Conservation (phyloP, 2,113 vertebrate genomes). For the Pristiophorus japonicus region DNA sequence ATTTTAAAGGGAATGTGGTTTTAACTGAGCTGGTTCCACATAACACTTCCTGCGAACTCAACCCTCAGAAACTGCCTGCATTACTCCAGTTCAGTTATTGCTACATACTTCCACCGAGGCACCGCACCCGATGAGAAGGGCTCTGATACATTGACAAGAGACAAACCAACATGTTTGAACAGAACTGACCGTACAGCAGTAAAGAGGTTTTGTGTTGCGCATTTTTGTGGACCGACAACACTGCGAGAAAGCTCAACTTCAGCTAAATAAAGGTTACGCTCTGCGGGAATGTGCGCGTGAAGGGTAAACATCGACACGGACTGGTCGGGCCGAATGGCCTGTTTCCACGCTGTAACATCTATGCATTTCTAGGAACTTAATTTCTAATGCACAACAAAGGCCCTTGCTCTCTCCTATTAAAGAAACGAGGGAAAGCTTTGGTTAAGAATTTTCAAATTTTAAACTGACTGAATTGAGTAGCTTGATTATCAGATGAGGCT, state of each 20-base stretch:
- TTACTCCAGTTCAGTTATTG: not conserved
- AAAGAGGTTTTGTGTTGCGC: not conserved
- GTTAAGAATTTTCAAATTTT: not conserved
- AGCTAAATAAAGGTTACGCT: not conserved
- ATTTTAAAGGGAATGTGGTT: conserved; percentile 22
- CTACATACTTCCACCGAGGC: not conserved
- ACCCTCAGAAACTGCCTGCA: not conserved
- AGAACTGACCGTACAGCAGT: not conserved
- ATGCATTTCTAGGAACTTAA: not conserved
- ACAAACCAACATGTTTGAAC: not conserved
- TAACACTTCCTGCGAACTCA: not conserved
- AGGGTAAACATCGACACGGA: not conserved
- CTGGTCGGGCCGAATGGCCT: not conserved
- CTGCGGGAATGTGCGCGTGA: not conserved
- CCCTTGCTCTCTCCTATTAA: not conserved
- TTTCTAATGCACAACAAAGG: not conserved
- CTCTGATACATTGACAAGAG: not conserved
- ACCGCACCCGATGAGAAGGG: not conserved
- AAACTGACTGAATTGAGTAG: not conserved
- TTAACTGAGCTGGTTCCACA: no score
- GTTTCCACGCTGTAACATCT: not conserved
- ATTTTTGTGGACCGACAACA: not conserved
- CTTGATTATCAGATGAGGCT: not conserved
- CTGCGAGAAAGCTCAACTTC: not conserved
- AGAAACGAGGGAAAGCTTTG: not conserved